These are phyloP conservation scores for Decapterus maruadsi DNA, from an alignment of 2,797 vertebrate genomes.

Conservation along the genomic window DNA sequence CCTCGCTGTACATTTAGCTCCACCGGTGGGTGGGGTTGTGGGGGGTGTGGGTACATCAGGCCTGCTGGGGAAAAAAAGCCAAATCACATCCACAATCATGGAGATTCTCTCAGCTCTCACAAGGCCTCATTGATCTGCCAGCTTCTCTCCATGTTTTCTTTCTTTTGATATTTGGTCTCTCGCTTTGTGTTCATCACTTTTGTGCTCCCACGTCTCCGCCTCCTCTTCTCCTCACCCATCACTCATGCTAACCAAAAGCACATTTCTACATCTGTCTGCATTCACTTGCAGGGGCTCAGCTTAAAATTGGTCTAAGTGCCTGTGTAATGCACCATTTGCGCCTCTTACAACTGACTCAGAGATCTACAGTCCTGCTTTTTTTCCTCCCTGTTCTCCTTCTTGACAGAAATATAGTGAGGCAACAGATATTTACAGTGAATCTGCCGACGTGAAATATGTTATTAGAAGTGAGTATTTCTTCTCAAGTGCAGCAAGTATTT, in stretches of 20 bases:
- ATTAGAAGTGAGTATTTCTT: conserved; percentile 1
- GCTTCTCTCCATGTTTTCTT: conserved; percentile 5
- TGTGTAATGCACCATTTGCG: conserved; percentile 21
- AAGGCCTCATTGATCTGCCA: conserved; percentile 10
- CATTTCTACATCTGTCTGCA: conserved; percentile 19
- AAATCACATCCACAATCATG: conserved; percentile 7
- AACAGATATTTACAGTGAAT: conserved; percentile 43
- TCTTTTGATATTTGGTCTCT: not conserved
- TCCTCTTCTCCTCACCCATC: not conserved
- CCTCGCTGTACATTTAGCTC: conserved; percentile 20
- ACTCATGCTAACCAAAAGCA: not conserved
- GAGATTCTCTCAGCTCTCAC: conserved; percentile 11
- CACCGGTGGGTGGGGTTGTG: not conserved
- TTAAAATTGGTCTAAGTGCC: conserved; percentile 22
- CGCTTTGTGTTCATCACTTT: conserved; percentile 16
- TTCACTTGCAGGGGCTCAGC: conserved; percentile 12
- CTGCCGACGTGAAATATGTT: conserved; percentile 17
- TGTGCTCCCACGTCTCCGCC: not conserved
- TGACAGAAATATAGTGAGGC: conserved; percentile 1
- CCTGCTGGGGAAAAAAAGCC: not conserved
- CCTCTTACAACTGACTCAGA: conserved; percentile 11
- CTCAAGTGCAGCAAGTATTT: conserved; percentile 10
- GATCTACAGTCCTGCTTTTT: not conserved
- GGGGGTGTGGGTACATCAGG: conserved; percentile 14
- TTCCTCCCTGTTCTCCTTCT: not conserved